phyloP scores from a whole-genome alignment of 2,797 vertebrate genomes.

The Pangasius djambal region DNA sequence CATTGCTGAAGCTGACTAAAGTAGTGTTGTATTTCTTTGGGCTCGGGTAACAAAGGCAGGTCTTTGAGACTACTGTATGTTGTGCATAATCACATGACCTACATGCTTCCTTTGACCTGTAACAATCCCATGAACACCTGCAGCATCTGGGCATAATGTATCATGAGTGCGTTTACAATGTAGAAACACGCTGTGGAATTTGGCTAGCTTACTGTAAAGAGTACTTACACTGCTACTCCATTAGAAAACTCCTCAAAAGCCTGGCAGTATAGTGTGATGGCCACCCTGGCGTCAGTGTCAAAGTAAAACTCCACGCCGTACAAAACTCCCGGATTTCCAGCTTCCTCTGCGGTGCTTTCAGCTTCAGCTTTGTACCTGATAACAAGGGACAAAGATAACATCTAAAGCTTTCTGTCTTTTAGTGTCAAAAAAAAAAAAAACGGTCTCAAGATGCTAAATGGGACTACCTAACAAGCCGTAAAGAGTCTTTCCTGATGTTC shows the following conservation, averaged over 20 bases:
- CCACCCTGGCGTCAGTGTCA: constrained; percentile 93
- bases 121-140: neutral
- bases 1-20: constrained; percentile 11
- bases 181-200: neutral
- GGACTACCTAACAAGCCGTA: constrained; percentile 90
- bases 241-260: constrained; percentile 94
- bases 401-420: neutral
- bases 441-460: neutral
- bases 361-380: constrained; percentile 92
- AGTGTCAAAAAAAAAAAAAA: neutral
- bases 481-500: constrained; percentile 97
- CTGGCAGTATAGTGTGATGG: constrained; percentile 96
- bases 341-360: constrained; percentile 85
- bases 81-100: constrained; percentile 20
- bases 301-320: constrained; percentile 98
- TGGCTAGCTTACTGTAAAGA: neutral
- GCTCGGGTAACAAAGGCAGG: constrained; percentile 23
- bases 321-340: constrained; percentile 85
- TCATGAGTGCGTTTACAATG: neutral
- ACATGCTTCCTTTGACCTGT: neutral
- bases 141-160: neutral
- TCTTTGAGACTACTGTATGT: neutral
- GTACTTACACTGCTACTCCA: constrained; percentile 91
- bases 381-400: neutral
- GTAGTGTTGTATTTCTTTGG: constrained; percentile 43